Evolutionary conservation across 1,140 invertebrate species (phyloP).

Genomic region (Aleiodes sp.): DNA sequence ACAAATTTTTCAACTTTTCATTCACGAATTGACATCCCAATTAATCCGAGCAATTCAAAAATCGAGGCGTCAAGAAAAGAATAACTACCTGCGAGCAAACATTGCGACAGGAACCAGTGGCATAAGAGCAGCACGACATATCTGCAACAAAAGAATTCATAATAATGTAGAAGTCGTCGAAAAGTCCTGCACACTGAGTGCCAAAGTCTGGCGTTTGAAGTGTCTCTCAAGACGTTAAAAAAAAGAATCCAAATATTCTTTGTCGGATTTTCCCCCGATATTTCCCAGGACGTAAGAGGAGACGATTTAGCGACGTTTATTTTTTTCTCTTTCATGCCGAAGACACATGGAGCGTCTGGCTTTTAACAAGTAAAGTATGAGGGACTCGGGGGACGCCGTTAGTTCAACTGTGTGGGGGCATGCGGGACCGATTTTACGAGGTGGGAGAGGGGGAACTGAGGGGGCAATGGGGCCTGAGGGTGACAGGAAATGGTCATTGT

Average conservation of each 20-base stretch:
- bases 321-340: background rate
- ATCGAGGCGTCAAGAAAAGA: background rate
- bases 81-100: slow-evolving; percentile 53
- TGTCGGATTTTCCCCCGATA: slow-evolving; percentile 1
- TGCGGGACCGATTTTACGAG: slow-evolving; percentile 21
- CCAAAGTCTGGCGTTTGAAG: background rate
- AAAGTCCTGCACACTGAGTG: slow-evolving; percentile 1
- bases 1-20: too few relatives aligned
- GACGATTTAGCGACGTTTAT: too few relatives aligned
- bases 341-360: background rate
- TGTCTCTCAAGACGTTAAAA: background rate
- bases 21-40: too few relatives aligned
- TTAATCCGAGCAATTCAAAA: background rate
- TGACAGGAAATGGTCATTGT: slow-evolving; percentile 22
- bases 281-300: slow-evolving; percentile 11
- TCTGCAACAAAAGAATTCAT: slow-evolving; percentile 51
- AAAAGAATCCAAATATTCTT: background rate
- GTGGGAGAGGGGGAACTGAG: too few relatives aligned
- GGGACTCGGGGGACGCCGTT: background rate
- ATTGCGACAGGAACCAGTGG: slow-evolving; percentile 52
- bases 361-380: background rate
- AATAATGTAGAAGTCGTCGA: background rate
- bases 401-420: background rate
- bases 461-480: background rate
- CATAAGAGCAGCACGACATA: slow-evolving; percentile 53